A percentile compares a stretch with the other conserved stretches of the same genome.
Conservation (phyloP, 2,797 vertebrate species). For the Hipposideros larvatus region DNA sequence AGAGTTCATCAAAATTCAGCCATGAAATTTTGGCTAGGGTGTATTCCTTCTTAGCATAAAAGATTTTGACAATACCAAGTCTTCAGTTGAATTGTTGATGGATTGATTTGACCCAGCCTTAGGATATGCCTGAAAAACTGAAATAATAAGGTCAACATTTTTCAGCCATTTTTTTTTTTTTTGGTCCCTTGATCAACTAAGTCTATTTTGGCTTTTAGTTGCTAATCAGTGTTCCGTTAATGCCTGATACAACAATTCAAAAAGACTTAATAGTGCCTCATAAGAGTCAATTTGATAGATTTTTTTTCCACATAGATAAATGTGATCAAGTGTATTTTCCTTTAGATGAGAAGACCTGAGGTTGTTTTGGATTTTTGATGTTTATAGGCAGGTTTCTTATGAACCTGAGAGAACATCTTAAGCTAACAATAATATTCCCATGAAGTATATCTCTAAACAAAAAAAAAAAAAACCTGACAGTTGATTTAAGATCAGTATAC, state of each 20-base stretch:
- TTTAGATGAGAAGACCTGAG: not conserved
- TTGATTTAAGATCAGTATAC: not conserved
- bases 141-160: slow-evolving; percentile 4
- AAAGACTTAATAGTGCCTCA: not conserved
- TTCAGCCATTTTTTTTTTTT: not conserved
- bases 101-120: not conserved
- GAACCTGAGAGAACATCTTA: slow-evolving; percentile 5
- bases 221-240: not conserved
- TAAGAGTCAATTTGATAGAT: not conserved
- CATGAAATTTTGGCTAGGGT: not conserved
- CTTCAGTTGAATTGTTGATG: not conserved
- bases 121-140: not conserved
- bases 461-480: slow-evolving; percentile 1
- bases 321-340: slow-evolving; percentile 13
- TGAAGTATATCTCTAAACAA: not conserved
- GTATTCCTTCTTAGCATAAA: slow-evolving; percentile 12
- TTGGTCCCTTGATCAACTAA: not conserved
- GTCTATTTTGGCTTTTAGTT: not conserved
- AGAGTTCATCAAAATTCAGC: slow-evolving; percentile 22
- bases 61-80: slow-evolving; percentile 5
- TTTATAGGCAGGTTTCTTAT: not conserved
- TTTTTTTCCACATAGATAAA: not conserved
- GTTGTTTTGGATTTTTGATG: not conserved
- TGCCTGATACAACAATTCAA: not conserved
- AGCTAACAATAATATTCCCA: not conserved